phyloP scores from a whole-genome alignment of 2,888 invertebrate species.

The Drosophila formosana region DNA sequence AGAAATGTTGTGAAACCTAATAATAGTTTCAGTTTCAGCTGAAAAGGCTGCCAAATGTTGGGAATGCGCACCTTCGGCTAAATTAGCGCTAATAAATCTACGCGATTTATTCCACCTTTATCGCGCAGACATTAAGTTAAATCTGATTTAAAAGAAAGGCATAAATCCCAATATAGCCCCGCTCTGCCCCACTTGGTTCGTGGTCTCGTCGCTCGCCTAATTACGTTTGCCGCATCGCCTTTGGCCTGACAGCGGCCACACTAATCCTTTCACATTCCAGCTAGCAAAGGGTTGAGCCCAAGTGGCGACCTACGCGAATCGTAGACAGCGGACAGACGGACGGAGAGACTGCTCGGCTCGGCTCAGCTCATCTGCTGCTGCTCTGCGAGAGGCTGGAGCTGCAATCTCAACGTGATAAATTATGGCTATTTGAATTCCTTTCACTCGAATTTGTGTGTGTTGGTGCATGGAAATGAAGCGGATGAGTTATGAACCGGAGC shows the following conservation, averaged over 20 bases:
- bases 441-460: slow-evolving; percentile 43
- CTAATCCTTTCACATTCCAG: slow-evolving; percentile 60
- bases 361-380: slow-evolving; percentile 60
- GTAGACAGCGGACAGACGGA: background rate
- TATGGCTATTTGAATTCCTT: slow-evolving; percentile 79
- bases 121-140: slow-evolving; percentile 71
- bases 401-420: slow-evolving; percentile 80
- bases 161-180: slow-evolving; percentile 70
- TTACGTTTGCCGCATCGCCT: slow-evolving; percentile 57
- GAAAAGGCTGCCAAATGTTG: slow-evolving; percentile 10
- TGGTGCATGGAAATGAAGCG: slow-evolving; percentile 69
- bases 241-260: slow-evolving; percentile 27
- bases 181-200: slow-evolving; percentile 13
- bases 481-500: slow-evolving; percentile 72
- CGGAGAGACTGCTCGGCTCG: slow-evolving; percentile 1
- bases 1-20: background rate
- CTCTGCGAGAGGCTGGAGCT: slow-evolving; percentile 56
- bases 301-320: slow-evolving; percentile 21
- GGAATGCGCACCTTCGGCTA: slow-evolving; percentile 45
- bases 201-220: slow-evolving; percentile 69
- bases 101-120: slow-evolving; percentile 73
- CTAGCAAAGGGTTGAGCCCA: slow-evolving; percentile 29
- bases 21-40: slow-evolving; percentile 18
- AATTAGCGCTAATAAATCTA: slow-evolving; percentile 71
- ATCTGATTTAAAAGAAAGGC: slow-evolving; percentile 74